phyloP scores from a whole-genome alignment of 2,888 invertebrate genomes.

The Drosophila cyrtoloma region DNA sequence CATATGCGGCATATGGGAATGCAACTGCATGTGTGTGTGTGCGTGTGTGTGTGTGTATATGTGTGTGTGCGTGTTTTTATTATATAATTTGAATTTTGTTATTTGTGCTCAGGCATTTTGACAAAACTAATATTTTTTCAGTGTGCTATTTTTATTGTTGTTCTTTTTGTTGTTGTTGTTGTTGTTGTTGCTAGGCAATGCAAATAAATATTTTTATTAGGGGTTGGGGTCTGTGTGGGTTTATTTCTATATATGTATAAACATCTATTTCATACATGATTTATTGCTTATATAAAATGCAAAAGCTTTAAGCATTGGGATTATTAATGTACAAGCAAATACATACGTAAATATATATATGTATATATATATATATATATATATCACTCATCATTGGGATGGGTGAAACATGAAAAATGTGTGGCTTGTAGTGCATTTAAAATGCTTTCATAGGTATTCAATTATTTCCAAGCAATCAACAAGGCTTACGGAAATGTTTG shows the following conservation, averaged over 20 bases:
- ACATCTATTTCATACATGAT: slow-evolving; percentile 38
- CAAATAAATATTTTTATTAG: slow-evolving; percentile 23
- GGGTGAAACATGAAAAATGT: background rate
- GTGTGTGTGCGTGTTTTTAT: slow-evolving; percentile 48
- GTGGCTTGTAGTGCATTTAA: slow-evolving; percentile 23
- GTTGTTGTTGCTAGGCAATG: slow-evolving; percentile 60
- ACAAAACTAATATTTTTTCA: slow-evolving; percentile 43
- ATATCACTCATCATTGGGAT: slow-evolving; percentile 8
- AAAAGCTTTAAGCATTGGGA: slow-evolving; percentile 42
- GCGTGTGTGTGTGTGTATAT: background rate
- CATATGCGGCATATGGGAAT: slow-evolving; percentile 66
- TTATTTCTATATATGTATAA: slow-evolving; percentile 17
- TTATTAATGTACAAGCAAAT: slow-evolving; percentile 36
- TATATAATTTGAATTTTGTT: slow-evolving; percentile 75
- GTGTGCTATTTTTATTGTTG: slow-evolving; percentile 12
- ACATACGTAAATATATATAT: slow-evolving; percentile 6
- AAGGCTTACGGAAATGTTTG: background rate
- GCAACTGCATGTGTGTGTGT: slow-evolving; percentile 8
- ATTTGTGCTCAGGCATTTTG: slow-evolving; percentile 58
- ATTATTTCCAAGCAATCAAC: background rate
- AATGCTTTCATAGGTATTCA: slow-evolving; percentile 14
- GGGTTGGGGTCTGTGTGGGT: background rate
- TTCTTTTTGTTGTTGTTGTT: no score
- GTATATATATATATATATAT: slow-evolving; percentile 3
- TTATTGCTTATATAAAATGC: slow-evolving; percentile 50